These are phyloP conservation scores for Malaclemys terrapin DNA, from an alignment of 2,113 vertebrate genomes.

Conservation along the genomic window DNA sequence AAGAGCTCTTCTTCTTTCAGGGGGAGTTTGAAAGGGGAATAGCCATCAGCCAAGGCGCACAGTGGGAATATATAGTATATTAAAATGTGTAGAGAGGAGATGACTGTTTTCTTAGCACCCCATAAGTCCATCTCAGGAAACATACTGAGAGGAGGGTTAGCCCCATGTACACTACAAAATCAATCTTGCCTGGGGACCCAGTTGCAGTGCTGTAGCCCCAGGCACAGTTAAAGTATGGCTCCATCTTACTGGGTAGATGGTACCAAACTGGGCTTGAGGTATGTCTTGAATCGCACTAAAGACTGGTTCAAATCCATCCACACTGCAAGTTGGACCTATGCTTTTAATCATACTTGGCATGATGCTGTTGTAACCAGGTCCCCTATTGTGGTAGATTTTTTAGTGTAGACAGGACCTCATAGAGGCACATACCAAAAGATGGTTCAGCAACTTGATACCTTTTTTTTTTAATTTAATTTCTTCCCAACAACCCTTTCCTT, in stretches of 20 bases:
- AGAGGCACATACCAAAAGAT: neutral
- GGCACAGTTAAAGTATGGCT: neutral
- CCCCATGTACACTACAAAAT: neutral
- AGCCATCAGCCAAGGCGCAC: neutral
- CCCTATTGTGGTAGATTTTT: neutral
- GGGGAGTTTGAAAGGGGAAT: neutral
- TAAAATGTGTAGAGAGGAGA: neutral
- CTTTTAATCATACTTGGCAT: neutral
- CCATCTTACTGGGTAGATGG: neutral
- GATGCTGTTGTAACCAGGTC: neutral
- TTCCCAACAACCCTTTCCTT: conserved; percentile 25
- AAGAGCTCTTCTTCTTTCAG: neutral
- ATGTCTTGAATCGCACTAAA: neutral
- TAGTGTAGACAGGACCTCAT: neutral
- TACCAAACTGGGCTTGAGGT: neutral
- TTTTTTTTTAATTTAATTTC: neutral
- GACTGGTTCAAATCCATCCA: neutral
- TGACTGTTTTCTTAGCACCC: neutral
- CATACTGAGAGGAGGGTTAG: neutral
- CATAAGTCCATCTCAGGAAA: neutral
- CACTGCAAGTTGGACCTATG: neutral
- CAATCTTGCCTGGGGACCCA: neutral
- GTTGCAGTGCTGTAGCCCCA: neutral
- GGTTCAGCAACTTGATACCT: neutral
- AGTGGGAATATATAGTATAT: neutral